Evolutionary conservation across 2,797 vertebrate species (phyloP).

Genomic region (Cetoscarus ocellatus): DNA sequence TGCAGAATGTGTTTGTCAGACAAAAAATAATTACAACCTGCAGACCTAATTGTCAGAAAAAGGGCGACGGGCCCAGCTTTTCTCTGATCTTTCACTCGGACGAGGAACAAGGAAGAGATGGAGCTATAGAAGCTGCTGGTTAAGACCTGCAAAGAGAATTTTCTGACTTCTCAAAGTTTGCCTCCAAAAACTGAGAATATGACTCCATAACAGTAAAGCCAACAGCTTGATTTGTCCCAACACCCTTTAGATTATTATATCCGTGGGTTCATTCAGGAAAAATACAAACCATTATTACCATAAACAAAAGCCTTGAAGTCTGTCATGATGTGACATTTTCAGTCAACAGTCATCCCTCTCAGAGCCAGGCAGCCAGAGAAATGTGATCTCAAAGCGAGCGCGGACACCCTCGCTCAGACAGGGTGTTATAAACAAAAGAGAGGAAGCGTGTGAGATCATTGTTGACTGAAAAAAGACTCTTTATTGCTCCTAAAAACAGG

Average conservation of each 20-base stretch:
- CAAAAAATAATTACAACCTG: too few relatives aligned
- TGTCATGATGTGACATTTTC: background rate
- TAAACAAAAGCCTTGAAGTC: background rate
- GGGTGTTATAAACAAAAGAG: constrained; percentile 25
- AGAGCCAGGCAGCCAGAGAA: constrained; percentile 12
- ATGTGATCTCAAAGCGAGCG: constrained; percentile 11
- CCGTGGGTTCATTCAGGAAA: constrained; percentile 13
- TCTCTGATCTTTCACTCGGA: too few relatives aligned
- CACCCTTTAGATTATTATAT: constrained; percentile 9
- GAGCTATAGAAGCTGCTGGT: too few relatives aligned
- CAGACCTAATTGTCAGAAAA: too few relatives aligned
- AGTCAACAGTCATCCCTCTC: constrained; percentile 2
- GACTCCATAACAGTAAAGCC: background rate
- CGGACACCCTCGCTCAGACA: constrained; percentile 17
- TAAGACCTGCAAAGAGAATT: too few relatives aligned
- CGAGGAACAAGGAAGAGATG: too few relatives aligned
- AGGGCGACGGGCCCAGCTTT: too few relatives aligned
- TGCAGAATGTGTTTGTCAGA: too few relatives aligned
- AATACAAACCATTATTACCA: background rate
- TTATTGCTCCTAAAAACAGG: constrained; percentile 23
- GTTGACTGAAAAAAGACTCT: constrained; percentile 10
- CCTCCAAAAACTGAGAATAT: too few relatives aligned
- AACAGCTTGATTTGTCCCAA: constrained; percentile 27
- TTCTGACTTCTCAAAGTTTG: too few relatives aligned
- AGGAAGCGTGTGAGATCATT: constrained; percentile 14